These are phyloP conservation scores for Halocaridina rubra DNA, from an alignment of 2,888 invertebrate species.

Conservation along the genomic window DNA sequence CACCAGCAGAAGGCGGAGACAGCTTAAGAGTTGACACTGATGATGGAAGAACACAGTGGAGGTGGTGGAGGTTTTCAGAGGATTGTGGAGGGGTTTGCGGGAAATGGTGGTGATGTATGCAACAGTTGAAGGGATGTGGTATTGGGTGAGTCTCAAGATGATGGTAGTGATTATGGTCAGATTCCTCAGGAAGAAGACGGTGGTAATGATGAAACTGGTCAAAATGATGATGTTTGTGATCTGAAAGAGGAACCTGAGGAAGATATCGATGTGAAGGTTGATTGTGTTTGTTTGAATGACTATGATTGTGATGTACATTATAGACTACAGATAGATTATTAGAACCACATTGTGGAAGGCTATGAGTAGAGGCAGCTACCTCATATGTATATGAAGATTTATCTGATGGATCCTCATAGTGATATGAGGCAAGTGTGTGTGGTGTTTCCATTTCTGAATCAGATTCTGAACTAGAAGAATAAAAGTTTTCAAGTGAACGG, in stretches of 20 bases:
- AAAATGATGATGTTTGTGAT: constrained; percentile 56
- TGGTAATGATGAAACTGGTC: constrained; percentile 10
- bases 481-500: constrained; percentile 44
- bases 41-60: constrained; percentile 59
- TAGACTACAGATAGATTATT: not conserved
- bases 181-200: not conserved
- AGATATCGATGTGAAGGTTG: constrained; percentile 38
- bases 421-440: constrained; percentile 36
- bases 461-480: constrained; percentile 48
- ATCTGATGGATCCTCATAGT: constrained; percentile 40
- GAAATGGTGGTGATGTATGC: constrained; percentile 11
- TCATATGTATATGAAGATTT: constrained; percentile 39
- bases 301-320: not conserved
- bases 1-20: constrained; percentile 62
- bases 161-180: constrained; percentile 36
- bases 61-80: constrained; percentile 42
- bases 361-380: constrained; percentile 45
- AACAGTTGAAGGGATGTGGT: not conserved
- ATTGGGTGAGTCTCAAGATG: constrained; percentile 21
- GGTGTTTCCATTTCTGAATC: constrained; percentile 48
- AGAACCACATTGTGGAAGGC: constrained; percentile 44
- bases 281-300: constrained; percentile 5
- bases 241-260: constrained; percentile 20
- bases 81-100: constrained; percentile 25
- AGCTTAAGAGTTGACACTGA: constrained; percentile 63